phyloP scores from a whole-genome alignment of 2,888 invertebrate genomes.

The Scaeva pyrastri region DNA sequence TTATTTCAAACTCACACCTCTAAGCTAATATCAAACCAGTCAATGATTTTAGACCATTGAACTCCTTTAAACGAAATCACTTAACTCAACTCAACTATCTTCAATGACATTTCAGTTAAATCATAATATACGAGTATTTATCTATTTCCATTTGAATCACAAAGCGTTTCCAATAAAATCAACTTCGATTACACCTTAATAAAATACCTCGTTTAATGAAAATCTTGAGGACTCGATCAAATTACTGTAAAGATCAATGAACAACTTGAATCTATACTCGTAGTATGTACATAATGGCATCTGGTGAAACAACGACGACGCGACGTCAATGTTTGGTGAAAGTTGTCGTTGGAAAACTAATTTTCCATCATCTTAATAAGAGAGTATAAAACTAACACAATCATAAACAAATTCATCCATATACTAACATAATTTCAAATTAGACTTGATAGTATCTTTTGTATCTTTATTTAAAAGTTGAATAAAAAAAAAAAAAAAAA shows the following conservation, averaged over 20 bases:
- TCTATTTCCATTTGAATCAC: background rate
- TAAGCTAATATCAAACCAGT: background rate
- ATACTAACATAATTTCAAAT: constrained; percentile 1
- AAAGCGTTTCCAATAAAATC: background rate
- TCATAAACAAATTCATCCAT: background rate
- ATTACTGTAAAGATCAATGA: constrained; percentile 54
- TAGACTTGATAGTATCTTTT: constrained; percentile 22
- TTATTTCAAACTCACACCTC: no score
- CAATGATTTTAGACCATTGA: background rate
- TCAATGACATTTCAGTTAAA: constrained; percentile 8
- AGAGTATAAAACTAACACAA: background rate
- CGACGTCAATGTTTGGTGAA: constrained; percentile 47
- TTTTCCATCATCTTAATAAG: background rate
- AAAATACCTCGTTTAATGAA: constrained; percentile 4
- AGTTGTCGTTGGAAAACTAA: constrained; percentile 53
- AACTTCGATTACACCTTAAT: background rate
- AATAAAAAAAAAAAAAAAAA: background rate
- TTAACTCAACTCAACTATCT: background rate
- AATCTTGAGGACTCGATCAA: constrained; percentile 28
- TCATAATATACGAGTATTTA: background rate
- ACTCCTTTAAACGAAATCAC: background rate
- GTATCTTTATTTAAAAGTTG: constrained; percentile 2
- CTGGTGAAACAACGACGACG: constrained; percentile 13
- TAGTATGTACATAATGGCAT: background rate
- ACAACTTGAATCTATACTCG: constrained; percentile 1